These are phyloP conservation scores for Lepus oiostolus DNA, from an alignment of 2,797 vertebrate species.

Conservation along the genomic window DNA sequence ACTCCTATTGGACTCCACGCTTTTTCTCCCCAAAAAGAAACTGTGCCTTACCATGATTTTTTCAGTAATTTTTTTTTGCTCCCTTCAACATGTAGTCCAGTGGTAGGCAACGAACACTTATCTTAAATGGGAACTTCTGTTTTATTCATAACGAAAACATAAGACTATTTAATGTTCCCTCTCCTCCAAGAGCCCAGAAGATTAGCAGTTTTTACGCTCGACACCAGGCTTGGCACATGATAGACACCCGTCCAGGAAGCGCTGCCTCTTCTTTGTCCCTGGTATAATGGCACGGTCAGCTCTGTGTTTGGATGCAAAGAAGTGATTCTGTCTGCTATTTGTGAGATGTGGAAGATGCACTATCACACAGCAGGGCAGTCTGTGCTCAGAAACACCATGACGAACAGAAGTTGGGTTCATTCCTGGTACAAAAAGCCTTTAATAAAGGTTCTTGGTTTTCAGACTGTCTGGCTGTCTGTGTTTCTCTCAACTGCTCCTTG, in stretches of 20 bases:
- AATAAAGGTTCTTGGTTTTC: background rate
- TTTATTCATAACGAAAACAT: slow-evolving; percentile 62
- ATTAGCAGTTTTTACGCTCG: background rate
- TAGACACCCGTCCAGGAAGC: background rate
- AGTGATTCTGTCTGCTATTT: slow-evolving; percentile 32
- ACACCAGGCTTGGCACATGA: background rate
- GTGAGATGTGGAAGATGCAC: slow-evolving; percentile 37
- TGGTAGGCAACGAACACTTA: background rate
- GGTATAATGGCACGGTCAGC: slow-evolving; percentile 22
- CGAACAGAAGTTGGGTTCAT: slow-evolving; percentile 27
- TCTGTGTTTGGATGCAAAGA: background rate
- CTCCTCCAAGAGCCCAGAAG: background rate
- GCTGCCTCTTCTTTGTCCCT: background rate
- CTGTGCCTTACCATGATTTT: background rate
- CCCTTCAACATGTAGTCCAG: background rate
- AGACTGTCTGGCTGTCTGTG: background rate
- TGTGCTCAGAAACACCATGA: slow-evolving; percentile 14
- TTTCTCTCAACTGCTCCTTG: background rate
- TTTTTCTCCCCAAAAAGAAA: background rate
- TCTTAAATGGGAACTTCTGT: slow-evolving; percentile 39
- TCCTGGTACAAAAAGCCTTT: background rate
- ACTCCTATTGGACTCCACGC: background rate
- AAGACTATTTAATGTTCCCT: background rate
- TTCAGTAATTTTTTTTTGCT: background rate
- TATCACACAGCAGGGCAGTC: background rate